Base-by-base conservation (phyloP, 2,888 invertebrate species). In the Hydriomena furcata region DNA sequence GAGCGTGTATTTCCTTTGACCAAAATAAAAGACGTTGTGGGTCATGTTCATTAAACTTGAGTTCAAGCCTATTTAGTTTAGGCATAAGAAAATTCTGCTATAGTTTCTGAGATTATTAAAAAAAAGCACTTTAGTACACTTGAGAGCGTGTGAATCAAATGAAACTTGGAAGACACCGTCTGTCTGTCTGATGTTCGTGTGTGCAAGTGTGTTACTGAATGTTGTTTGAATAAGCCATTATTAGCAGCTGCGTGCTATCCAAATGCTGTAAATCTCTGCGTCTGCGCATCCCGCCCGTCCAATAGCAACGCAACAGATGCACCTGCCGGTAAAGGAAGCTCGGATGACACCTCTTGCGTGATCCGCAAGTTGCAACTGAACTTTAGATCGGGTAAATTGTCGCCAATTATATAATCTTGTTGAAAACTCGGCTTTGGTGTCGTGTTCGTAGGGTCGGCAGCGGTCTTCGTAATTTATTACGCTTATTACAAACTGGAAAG, bases 251-350 rank as follows among this genome's bases (percentile, higher is more conserved):
- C 76, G 54, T 61, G 56, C 59, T 58, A 54, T 54, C 57, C 61
- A 61, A 60, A 60, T 65, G 61, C 10, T 37, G 72, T 80, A 82
- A 79, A 83, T 81, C 82, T 79, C 67, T 61, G 81, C 74, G 83
- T 63, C 67, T 63, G 81, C 75, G 81, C 81, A 76, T 76, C 73
- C 65, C 60, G 52, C 49, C 30, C 67, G 45, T 61, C 79, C 76
- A 81, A 82, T 80, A 57, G 70, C 62, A 65, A 53, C 49, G 60
- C 71, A 68, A 59, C 70, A 55, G 52, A 35, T 69, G 80, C 87
- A 87, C 86, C 87, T 87, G 87, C 80, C 78, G 60, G 52, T 71
- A 74, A 61, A 83, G 85, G 87, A 86, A 85, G 82, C 62, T 74
- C 70, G 76, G 79, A 79, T 73, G 73, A 76, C 69, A 55, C 71